Percentiles rank a stretch among this genome's conserved stretches.
phyloP scores from a whole-genome alignment of 2,888 invertebrate species.

The Endomychus coccineus region DNA sequence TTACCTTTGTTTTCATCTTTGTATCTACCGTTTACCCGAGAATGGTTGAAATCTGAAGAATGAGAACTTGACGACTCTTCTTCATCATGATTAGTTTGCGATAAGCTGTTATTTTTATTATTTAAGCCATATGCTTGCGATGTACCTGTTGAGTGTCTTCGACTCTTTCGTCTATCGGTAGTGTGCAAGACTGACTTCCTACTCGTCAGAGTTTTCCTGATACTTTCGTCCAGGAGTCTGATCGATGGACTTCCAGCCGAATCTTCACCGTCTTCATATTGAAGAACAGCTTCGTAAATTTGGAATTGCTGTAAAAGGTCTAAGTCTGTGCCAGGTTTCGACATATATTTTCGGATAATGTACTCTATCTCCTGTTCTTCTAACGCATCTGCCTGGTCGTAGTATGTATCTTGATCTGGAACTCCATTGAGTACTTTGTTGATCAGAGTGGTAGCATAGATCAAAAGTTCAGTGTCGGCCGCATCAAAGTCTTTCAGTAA shows the following conservation, averaged over 20 bases:
- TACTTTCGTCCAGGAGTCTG: constrained; percentile 58
- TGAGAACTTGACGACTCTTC: constrained; percentile 56
- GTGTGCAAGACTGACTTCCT: constrained; percentile 56
- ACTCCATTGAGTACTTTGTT: constrained; percentile 92
- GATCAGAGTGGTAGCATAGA: constrained; percentile 92
- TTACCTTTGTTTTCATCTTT: constrained; percentile 51
- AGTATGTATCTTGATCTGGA: constrained; percentile 93
- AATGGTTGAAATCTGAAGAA: constrained; percentile 48
- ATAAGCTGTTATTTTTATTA: constrained; percentile 22
- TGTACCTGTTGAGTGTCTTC: constrained; percentile 65
- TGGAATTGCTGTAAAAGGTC: constrained; percentile 91
- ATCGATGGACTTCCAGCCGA: constrained; percentile 54
- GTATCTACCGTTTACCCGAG: constrained; percentile 50
- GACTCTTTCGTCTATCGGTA: constrained; percentile 69
- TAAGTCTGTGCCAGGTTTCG: constrained; percentile 85
- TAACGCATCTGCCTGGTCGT: constrained; percentile 91
- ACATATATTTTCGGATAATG: constrained; percentile 82
- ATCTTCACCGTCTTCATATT: constrained; percentile 79
- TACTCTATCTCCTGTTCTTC: constrained; percentile 91
- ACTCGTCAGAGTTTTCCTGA: constrained; percentile 67
- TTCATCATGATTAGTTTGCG: constrained; percentile 40
- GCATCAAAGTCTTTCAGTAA: constrained; percentile 90
- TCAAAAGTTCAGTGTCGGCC: constrained; percentile 91
- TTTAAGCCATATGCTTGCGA: constrained; percentile 43
- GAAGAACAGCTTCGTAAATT: constrained; percentile 88